Percentiles rank a stretch among this genome's conserved stretches.
phyloP scores from a whole-genome alignment of 2,113 vertebrate species.

The Crotalus viridis region DNA sequence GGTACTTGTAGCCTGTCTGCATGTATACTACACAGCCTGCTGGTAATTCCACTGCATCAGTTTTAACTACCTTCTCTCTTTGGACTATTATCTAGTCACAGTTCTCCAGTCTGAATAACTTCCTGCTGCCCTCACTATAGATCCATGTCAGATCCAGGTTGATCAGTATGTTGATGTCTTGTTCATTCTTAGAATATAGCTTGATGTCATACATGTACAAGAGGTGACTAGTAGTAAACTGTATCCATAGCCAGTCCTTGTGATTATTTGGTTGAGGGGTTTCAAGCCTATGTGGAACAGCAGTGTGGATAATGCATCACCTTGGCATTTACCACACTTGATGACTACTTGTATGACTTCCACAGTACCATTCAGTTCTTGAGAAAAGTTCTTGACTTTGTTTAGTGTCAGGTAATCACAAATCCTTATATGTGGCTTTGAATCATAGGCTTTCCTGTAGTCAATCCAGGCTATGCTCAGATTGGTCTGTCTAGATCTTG shows the following conservation, averaged over 20 bases:
- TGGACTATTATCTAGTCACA: not conserved
- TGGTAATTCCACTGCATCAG: not conserved
- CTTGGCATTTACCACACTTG: not conserved
- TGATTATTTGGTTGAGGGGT: not conserved
- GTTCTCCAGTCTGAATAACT: not conserved
- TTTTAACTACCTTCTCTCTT: not conserved
- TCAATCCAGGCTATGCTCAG: not conserved
- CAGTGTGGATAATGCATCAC: not conserved
- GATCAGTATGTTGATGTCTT: not conserved
- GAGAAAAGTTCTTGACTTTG: not conserved
- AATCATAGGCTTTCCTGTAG: not conserved
- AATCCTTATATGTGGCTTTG: not conserved
- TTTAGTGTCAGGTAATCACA: not conserved
- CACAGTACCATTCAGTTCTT: not conserved
- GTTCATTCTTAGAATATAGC: not conserved
- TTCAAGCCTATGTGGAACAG: not conserved
- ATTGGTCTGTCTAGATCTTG: not conserved
- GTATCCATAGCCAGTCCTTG: not conserved
- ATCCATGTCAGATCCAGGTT: not conserved
- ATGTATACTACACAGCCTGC: not conserved
- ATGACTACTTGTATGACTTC: not conserved
- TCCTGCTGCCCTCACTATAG: not conserved
- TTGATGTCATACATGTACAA: not conserved
- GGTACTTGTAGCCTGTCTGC: not conserved
- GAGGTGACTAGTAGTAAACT: not conserved